Evolutionary conservation across 2,113 vertebrate species (phyloP).

Genomic region (Onychostoma macrolepis): DNA sequence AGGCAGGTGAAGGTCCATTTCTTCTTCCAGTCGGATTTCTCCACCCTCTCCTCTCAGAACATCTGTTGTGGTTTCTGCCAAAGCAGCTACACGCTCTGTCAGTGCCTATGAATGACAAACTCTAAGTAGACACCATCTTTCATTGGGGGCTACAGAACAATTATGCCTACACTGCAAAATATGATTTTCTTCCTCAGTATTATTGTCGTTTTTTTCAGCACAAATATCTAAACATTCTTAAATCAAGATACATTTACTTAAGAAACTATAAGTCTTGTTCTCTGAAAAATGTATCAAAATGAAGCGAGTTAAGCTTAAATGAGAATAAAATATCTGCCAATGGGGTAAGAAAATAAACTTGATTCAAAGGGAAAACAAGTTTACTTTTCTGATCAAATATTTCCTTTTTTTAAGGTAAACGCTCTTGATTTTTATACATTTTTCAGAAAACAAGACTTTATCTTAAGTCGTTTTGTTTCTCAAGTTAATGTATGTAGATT

Average conservation of each 20-base stretch:
- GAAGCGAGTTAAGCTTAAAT: too few species aligned
- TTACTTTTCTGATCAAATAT: neutral
- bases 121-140: neutral
- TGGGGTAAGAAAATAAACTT: neutral
- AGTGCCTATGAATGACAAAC: constrained; percentile 72
- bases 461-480: neutral
- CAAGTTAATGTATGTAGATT: neutral
- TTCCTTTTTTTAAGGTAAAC: neutral
- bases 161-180: neutral
- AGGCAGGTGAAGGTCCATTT: constrained; percentile 88
- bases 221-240: neutral
- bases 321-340: too few species aligned
- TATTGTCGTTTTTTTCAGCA: too few species aligned
- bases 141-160: neutral
- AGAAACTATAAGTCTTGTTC: neutral
- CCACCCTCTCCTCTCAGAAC: constrained; percentile 83
- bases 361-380: neutral
- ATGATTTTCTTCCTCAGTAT: neutral
- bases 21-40: constrained; percentile 85
- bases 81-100: constrained; percentile 83
- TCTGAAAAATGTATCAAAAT: neutral
- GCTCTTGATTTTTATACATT: neutral
- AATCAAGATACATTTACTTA: neutral
- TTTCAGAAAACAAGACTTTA: neutral
- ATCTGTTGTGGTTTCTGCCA: constrained; percentile 82